Base-by-base conservation (phyloP, 2,113 vertebrate species). In the Montifringilla adamsi region DNA sequence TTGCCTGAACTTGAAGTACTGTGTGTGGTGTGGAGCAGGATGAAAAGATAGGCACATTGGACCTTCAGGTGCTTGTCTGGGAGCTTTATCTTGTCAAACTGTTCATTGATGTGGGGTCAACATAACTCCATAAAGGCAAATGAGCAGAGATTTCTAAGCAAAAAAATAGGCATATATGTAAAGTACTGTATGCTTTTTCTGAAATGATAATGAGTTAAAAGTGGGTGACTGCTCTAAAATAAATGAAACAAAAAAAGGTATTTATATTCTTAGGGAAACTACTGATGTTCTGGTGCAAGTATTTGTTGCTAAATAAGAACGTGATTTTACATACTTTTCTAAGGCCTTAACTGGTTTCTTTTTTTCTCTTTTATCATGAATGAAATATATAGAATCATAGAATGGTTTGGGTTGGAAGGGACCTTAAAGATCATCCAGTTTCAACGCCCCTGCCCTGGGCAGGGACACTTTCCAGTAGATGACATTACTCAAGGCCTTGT, bases 381-480 rank as follows among this genome's bases (percentile, higher is more conserved):
- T 64, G 20, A 59, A 26, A n/a, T 78, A 30, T 43, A 44, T 0
- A 49, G 41, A 67, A 73, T 77, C 70, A 75, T 7, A 53, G 37
- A 59, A 49, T 31, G 30, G 43, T 63, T 84, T 78, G 49, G 43
- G 37, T 74, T 79, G 37, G 66, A 79, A 78, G 30, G 4, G 11
- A 74, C 26, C 17, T 68, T 68, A 35, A 77, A 33, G 11, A 46
- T 44, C 19, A 47, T 20, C 13, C 35, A 37, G 14, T 49, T 75
- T n/a, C 26, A 58, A 68, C 0, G 1, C 18, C 6, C 5, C 2
- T 66, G 27, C 50, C n/a, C 10, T 20, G 4, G 18, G 30, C 55
- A 74, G 46, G 13, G 35, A 55, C 35, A 49, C 8, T 21, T 55
- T 33, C 20, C 84, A 56, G 2, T 17, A 37, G 13, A 13, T 11